phyloP scores from a whole-genome alignment of 2,113 vertebrate genomes.

The Tonatia bakeri region DNA sequence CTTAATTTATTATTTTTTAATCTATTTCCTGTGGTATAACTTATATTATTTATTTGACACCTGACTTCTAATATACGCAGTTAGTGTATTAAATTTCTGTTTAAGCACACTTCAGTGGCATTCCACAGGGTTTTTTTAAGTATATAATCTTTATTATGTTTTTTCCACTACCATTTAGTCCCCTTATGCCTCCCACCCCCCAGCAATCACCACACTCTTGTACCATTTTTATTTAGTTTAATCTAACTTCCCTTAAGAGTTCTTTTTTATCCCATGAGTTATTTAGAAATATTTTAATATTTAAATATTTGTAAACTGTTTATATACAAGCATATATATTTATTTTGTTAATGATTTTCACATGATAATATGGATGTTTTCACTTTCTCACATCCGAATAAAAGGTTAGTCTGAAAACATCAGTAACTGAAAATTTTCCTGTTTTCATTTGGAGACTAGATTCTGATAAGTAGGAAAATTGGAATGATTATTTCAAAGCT shows the following conservation, averaged over 20 bases:
- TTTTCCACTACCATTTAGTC: no score
- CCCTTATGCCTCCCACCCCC: no score
- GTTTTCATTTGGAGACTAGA: neutral
- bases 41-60: neutral
- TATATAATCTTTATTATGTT: no score
- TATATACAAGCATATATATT: neutral
- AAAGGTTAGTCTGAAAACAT: neutral
- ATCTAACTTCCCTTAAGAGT: neutral
- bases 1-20: neutral
- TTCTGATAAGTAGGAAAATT: neutral
- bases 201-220: neutral
- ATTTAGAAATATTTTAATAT: neutral
- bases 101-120: neutral
- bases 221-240: neutral
- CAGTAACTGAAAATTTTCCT: neutral
- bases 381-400: neutral
- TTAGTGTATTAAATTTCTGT: neutral
- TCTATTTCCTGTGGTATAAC: neutral
- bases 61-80: neutral
- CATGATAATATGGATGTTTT: neutral
- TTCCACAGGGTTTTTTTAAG: neutral
- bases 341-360: neutral
- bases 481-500: neutral
- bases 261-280: neutral
- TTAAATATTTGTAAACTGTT: neutral